Evolutionary conservation across 2,888 invertebrate species (phyloP).

Genomic region (Synergus itoensis): DNA sequence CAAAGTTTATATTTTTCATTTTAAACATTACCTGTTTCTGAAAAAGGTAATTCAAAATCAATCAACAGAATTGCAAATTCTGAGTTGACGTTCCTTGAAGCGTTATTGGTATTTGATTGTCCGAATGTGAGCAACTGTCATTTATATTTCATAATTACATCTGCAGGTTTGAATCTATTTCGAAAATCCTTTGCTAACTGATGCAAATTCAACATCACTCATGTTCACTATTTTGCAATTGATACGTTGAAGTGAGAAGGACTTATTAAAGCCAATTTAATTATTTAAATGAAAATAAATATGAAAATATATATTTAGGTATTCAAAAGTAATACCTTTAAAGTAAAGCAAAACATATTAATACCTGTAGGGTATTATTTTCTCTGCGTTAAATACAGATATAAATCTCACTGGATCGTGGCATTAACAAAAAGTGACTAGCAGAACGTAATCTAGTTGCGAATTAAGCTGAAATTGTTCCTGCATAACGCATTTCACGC

Average conservation of each 20-base stretch:
- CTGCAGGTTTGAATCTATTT: neutral
- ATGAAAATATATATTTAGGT: neutral
- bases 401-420: neutral
- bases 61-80: neutral
- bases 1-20: neutral
- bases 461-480: neutral
- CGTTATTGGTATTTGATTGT: neutral
- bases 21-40: neutral
- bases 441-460: neutral
- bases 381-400: neutral
- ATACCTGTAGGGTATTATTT: neutral
- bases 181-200: neutral
- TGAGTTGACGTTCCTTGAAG: neutral
- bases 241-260: too few species aligned
- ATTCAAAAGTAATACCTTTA: neutral
- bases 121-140: neutral
- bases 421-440: neutral
- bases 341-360: neutral
- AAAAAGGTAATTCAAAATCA: slow-evolving; percentile 1
- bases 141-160: neutral
- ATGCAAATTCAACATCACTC: neutral
- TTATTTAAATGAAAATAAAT: too few species aligned
- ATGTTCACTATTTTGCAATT: too few species aligned
- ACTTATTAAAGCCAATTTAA: too few species aligned
- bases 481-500: neutral